Evolutionary conservation across 2,888 invertebrate genomes (phyloP), one percentile per base, ranked within the genome.

Genomic region (Pristionchus exspectatus): DNA sequence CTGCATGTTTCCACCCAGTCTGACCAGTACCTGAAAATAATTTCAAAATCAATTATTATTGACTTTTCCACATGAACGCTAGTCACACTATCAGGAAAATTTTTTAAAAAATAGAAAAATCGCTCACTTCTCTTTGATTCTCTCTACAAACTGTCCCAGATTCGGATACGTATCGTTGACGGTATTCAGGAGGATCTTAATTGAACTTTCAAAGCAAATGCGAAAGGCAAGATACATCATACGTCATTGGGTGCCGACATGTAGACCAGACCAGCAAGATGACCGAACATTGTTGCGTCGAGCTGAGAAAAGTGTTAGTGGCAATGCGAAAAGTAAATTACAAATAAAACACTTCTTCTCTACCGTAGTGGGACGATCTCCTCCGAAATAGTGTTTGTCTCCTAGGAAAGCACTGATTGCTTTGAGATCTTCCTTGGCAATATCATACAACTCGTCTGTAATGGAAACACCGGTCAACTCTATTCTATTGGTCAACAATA

Each of bases 1-100:
- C 18, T 16, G 33, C 85, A 85, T 30, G 85, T 85, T 56, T 85
- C 85, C 30, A 59, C 85, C 85, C 85, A 85, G 85, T 85, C 85
- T 18, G 85, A 59, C 85, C 85, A 85, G 85, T 85, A 85, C 59
- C 85, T 50, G 44, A 50, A 50, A 38, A 38, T 38, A 38, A 50
- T 50, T 10, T 7, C 9, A 50, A 3, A 3, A 12, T 50, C 44
- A 12, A 50, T 50, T 9, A 50, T 50, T 9, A 50, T 50, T 10
- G 44, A 50, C 44, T 10, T 50, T 50, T 50, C 9, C 44, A 10
- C 44, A 50, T 50, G 9, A 9, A 9, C 44, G 44, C 44, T 38
- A 38, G 44, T 0, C 44, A 50, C 44, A 50, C 44, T 12, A 50
- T 10, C 44, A 10, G 9, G 12, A 50, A n/a, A 10, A 10, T 50